Conservation (phyloP, 2,113 vertebrate species). For the Heliornis fulica region DNA sequence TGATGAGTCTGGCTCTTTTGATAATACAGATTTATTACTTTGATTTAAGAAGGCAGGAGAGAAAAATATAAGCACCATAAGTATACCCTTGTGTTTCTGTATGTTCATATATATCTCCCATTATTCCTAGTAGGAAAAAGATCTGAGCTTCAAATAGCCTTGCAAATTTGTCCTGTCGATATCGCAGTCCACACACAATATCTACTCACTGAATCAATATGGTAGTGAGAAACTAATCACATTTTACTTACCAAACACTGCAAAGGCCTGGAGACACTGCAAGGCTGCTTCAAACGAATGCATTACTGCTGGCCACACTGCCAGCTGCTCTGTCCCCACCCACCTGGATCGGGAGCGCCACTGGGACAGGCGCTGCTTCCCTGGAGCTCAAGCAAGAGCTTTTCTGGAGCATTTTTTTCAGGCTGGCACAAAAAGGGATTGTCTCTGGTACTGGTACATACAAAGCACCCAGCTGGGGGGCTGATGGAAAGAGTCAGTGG, state of each 20-base stretch:
- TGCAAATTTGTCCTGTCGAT: not conserved
- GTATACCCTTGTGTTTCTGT: not conserved
- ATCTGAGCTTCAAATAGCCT: not conserved
- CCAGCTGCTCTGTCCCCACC: not conserved
- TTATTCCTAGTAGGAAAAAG: not conserved
- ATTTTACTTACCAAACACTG: not conserved
- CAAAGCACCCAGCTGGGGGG: not conserved
- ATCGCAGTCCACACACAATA: not conserved
- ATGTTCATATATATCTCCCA: not conserved
- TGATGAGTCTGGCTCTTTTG: not conserved
- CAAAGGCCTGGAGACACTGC: not conserved
- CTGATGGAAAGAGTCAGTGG: not conserved
- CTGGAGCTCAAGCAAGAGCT: not conserved
- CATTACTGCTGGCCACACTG: not conserved
- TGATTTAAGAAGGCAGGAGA: not conserved
- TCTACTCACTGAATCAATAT: not conserved
- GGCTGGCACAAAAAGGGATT: not conserved
- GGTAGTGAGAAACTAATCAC: not conserved
- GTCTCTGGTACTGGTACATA: not conserved
- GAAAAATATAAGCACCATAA: not conserved
- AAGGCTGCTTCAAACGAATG: not conserved
- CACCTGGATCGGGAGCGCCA: not conserved
- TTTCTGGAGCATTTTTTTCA: not conserved
- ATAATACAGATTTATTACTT: conserved; percentile 17
- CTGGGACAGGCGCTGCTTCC: not conserved